Evolutionary conservation across 2,113 vertebrate genomes (phyloP).

Genomic region (Siphamia tubifer): DNA sequence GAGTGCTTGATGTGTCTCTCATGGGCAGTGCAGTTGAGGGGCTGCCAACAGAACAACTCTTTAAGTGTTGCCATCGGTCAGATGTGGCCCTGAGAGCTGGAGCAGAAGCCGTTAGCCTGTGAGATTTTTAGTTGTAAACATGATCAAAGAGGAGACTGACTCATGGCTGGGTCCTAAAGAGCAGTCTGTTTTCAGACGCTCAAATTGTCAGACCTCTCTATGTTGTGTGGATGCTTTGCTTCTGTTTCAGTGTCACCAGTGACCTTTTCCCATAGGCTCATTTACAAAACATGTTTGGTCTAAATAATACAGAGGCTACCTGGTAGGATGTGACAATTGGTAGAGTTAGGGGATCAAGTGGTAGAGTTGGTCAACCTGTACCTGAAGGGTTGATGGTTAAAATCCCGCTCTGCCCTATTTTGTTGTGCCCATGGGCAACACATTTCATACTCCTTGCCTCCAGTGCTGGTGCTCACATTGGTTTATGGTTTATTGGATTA

Average conservation of each 20-base stretch:
- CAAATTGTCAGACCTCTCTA: background rate
- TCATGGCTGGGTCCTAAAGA: background rate
- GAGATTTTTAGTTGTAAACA: background rate
- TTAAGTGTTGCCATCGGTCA: fast-evolving
- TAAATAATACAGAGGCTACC: conserved; percentile 10
- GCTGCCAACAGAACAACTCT: background rate
- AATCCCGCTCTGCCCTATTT: too few species aligned
- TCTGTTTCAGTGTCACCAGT: background rate
- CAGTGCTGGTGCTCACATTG: too few species aligned
- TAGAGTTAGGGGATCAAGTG: too few species aligned
- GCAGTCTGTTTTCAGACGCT: background rate
- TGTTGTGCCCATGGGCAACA: too few species aligned
- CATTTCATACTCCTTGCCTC: too few species aligned
- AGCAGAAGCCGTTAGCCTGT: background rate
- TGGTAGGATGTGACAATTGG: too few species aligned
- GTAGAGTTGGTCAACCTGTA: too few species aligned
- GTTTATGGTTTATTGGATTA: too few species aligned
- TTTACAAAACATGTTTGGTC: background rate
- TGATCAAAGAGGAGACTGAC: background rate
- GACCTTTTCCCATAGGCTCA: background rate
- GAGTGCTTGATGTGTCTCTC: background rate
- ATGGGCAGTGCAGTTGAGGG: background rate
- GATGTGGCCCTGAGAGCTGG: background rate
- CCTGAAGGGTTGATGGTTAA: too few species aligned
- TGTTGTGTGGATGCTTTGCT: too few species aligned